Evolutionary conservation across 1,140 invertebrate species (phyloP), one percentile per base, ranked within the genome.

Genomic region (Apis laboriosa): DNA sequence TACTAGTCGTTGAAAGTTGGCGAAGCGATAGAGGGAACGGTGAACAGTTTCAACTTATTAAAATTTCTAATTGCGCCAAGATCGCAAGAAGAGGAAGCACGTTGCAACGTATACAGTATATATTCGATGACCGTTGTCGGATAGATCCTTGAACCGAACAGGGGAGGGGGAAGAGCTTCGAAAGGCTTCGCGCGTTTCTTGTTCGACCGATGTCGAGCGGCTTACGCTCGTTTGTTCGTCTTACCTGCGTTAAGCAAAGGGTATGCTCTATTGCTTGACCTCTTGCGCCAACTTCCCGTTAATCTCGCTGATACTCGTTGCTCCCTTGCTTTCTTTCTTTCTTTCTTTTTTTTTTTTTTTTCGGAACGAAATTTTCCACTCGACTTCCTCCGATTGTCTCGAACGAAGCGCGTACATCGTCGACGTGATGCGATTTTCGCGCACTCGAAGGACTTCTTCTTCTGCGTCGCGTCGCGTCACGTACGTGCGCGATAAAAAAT

Each of bases 111-210:
- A 43, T 43, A 34, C 1, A 34, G 34, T 34, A 34, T 34, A 43
- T 7, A 34, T 72, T 51, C 70, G 24, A 28, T 72, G 43, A 66
- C 67, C 51, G 24, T 43, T 15, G 34, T 34, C 34, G 13, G 15
- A 86, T 63, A 76, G 21, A 80, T 87, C 82, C 77, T 60, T 74
- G 83, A 77, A 82, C 28, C 34, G 64, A 66, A 58, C 58, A 53
- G 28, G 49, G 12, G 11, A 28, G 43, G 28, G 58, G 21, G 64
- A 70, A 74, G 53, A 58, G 72, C 72, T 51, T 76, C 68, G 75
- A 73, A 86, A 58, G 85, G 85, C 77, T 87, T 87, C 34, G 55
- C 84, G 61, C 13, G 63, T 77, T 77, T 43, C 67, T 70, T 61
- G n/a, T 64, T 63, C 55, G 56, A 72, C 67, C 64, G 64, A 73